Conservation (phyloP, 2,888 invertebrate species). For the Mellilla xanthometata region DNA sequence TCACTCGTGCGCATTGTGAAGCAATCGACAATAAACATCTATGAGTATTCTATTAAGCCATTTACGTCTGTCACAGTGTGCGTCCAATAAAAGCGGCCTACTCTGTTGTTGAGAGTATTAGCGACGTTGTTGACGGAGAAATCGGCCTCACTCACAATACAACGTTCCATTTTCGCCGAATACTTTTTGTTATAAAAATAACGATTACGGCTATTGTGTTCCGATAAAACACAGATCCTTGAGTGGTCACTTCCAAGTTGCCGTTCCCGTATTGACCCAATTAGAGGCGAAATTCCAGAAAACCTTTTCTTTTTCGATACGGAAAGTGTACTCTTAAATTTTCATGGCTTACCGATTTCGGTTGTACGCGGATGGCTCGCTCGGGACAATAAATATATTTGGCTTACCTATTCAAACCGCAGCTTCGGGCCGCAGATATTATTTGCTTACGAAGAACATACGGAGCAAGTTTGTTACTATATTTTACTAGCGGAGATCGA, state of each 20-base stretch:
- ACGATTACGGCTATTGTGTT: conserved; percentile 22
- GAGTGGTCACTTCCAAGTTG: conserved; percentile 26
- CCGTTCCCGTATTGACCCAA: conserved; percentile 21
- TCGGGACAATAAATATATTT: conserved; percentile 34
- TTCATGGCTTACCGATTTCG: conserved; percentile 30
- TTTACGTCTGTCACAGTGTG: conserved; percentile 62
- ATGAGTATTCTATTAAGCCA: conserved; percentile 58
- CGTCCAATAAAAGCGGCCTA: conserved; percentile 51
- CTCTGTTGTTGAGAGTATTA: conserved; percentile 20
- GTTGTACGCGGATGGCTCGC: conserved; percentile 28
- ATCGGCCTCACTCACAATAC: conserved; percentile 6
- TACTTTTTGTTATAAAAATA: conserved; percentile 21
- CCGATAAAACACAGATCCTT: conserved; percentile 24
- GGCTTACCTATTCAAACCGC: conserved; percentile 32
- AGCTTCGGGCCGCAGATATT: conserved; percentile 22
- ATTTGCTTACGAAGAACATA: conserved; percentile 22
- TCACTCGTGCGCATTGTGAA: conserved; percentile 67
- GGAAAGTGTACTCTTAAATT: conserved; percentile 30
- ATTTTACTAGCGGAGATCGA: conserved; percentile 7
- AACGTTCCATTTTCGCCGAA: conserved; percentile 13
- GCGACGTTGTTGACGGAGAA: conserved; percentile 11
- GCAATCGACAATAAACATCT: conserved; percentile 66
- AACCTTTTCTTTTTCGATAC: conserved; percentile 25
- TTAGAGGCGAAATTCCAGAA: conserved; percentile 24
- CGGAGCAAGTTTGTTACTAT: conserved; percentile 11